Evolutionary conservation across 2,113 vertebrate species (phyloP).

Genomic region (Menidia beryllina): DNA sequence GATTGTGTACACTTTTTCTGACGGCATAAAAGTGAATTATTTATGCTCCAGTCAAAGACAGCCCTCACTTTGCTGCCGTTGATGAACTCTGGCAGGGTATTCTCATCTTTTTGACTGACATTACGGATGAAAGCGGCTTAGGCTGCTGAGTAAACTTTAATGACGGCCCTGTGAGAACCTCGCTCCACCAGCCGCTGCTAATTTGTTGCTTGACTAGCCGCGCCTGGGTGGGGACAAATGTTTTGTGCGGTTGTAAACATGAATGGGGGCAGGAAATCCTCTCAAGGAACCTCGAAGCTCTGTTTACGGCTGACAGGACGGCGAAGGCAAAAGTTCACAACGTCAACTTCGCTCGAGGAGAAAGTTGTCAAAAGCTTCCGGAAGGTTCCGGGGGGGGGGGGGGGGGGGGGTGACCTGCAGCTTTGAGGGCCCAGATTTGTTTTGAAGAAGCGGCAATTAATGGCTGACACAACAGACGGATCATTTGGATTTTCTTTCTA

Average conservation of each 20-base stretch:
- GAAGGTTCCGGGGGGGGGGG: background rate
- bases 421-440: background rate
- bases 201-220: constrained; percentile 61
- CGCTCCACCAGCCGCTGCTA: constrained; percentile 44
- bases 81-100: background rate
- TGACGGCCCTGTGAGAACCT: constrained; percentile 36
- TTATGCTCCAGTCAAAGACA: background rate
- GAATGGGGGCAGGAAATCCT: constrained; percentile 10
- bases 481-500: background rate
- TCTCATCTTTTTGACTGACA: constrained; percentile 20
- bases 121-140: constrained; percentile 36
- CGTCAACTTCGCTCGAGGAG: constrained; percentile 1
- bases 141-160: constrained; percentile 33
- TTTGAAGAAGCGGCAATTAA: background rate
- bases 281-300: background rate
- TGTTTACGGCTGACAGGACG: background rate
- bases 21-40: background rate
- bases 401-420: background rate
- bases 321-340: background rate
- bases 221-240: constrained; percentile 33
- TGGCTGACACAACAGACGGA: background rate
- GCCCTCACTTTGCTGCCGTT: background rate
- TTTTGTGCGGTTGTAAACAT: constrained; percentile 34
- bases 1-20: background rate
- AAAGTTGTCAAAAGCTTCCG: background rate